A percentile compares a stretch with the other conserved stretches of the same genome.
Conservation (phyloP, 2,113 vertebrate species). For the Bostrychus sinensis region DNA sequence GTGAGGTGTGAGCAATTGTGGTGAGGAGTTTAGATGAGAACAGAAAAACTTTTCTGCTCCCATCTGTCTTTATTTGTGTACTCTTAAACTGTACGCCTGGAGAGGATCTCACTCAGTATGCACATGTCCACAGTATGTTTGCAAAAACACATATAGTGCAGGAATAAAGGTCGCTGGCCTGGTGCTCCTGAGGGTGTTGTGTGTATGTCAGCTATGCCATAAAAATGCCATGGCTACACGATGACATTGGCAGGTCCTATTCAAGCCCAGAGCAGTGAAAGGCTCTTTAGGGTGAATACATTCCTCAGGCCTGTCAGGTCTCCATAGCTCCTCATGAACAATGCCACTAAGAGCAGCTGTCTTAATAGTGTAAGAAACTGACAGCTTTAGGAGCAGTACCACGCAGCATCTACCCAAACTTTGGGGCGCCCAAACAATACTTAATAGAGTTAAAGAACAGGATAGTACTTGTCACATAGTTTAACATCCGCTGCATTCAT, state of each 20-base stretch:
- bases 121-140: constrained; percentile 21
- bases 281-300: constrained; percentile 67
- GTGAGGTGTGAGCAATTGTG: constrained; percentile 7
- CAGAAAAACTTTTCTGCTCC: constrained; percentile 16
- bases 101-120: constrained; percentile 45
- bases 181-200: constrained; percentile 52
- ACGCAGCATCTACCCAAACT: constrained; percentile 34
- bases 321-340: constrained; percentile 54
- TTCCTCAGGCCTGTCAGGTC: constrained; percentile 70
- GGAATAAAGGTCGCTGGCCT: constrained; percentile 44
- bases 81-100: constrained; percentile 21
- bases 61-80: constrained; percentile 53
- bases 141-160: constrained; percentile 60
- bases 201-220: constrained; percentile 72
- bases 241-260: constrained; percentile 74
- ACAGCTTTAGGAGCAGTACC: constrained; percentile 60
- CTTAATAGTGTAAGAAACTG: constrained; percentile 73
- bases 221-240: constrained; percentile 78
- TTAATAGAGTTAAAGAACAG: constrained; percentile 40
- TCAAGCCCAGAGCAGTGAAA: constrained; percentile 65
- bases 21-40: neutral
- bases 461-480: constrained; percentile 39
- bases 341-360: constrained; percentile 69
- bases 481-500: constrained; percentile 44
- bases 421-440: constrained; percentile 38